Percentiles rank a stretch among this genome's conserved stretches.
phyloP scores from a whole-genome alignment of 2,888 invertebrate genomes.

The Lasiommata megera region DNA sequence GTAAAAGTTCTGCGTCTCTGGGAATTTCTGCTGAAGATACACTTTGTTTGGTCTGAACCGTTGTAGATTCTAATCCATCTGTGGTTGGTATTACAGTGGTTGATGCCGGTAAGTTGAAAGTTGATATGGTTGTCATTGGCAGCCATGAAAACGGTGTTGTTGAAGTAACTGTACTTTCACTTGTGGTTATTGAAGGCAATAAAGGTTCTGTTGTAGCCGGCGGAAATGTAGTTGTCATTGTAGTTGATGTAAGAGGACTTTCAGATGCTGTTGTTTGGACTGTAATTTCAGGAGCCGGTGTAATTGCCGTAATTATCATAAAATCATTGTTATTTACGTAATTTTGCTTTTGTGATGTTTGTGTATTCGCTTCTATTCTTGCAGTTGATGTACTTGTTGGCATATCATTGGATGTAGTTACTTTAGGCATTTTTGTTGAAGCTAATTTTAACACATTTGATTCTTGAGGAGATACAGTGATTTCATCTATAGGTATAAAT shows the following conservation, averaged over 20 bases:
- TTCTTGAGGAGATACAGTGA: conserved; percentile 59
- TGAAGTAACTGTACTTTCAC: not conserved
- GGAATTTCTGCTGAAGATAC: conserved; percentile 50
- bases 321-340: conserved; percentile 41
- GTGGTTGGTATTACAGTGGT: conserved; percentile 32
- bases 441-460: conserved; percentile 69
- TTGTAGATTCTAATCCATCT: conserved; percentile 42
- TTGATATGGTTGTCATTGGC: conserved; percentile 33
- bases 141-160: conserved; percentile 36
- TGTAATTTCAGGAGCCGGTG: conserved; percentile 37
- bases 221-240: conserved; percentile 33
- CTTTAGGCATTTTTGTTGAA: conserved; percentile 56
- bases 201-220: conserved; percentile 37
- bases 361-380: conserved; percentile 58
- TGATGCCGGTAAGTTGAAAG: conserved; percentile 17
- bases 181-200: conserved; percentile 16
- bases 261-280: conserved; percentile 36
- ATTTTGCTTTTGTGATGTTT: conserved; percentile 46
- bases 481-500: conserved; percentile 75
- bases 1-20: conserved; percentile 53
- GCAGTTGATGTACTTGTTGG: conserved; percentile 44
- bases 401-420: conserved; percentile 46
- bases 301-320: conserved; percentile 27
- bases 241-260: conserved; percentile 38
- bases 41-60: conserved; percentile 25